Evolutionary conservation across 2,113 vertebrate species (phyloP), one percentile per base, ranked within the genome.

Genomic region (Neolamprologus variostigma): DNA sequence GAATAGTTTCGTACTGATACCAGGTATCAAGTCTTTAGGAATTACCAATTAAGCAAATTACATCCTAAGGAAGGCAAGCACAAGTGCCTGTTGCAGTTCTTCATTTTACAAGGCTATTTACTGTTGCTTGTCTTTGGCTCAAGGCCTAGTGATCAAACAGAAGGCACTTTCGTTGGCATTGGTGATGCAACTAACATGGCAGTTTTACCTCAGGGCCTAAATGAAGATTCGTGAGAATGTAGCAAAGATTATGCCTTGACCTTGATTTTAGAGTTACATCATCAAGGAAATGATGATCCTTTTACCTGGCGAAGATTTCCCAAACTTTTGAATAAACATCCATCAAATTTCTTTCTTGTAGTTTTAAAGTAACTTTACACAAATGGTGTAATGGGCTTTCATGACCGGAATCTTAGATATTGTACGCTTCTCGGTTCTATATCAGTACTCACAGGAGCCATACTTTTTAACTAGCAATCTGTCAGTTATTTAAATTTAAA

Each of bases 151-250:
- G 93, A 90, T 95, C 92, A 94, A 91, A 96, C 96, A 96, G 94
- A 97, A 97, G 96, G 96, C 96, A 97, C 96, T 96, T 96, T 95
- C 89, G 91, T 94, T 95, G 94, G 92, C 88, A 88, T 94, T 94
- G 76, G 88, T 95, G 95, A 94, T 92, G 93, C 89, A 91, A 93
- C 93, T 90, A 92, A 94, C 87, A 94, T 94, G 95, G 93, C 94
- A 92, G 93, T 95, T 93, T 89, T 89, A 94, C 91, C 86, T 91
- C 87, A 73, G 87, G 89, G 91, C 82, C 90, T 87, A 86, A 88
- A 84, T 89, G 37, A 93, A 89, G 59, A 81, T 87, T 87, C 7
- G 63, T 89, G 91, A 91, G 50, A 84, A 91, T 85, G 88, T 26
- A 80, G n/a, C 47, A 68, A 68, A 21, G 6, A 79, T 89, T 11